Conservation (phyloP, 2,797 vertebrate species). For the Clamator glandarius region DNA sequence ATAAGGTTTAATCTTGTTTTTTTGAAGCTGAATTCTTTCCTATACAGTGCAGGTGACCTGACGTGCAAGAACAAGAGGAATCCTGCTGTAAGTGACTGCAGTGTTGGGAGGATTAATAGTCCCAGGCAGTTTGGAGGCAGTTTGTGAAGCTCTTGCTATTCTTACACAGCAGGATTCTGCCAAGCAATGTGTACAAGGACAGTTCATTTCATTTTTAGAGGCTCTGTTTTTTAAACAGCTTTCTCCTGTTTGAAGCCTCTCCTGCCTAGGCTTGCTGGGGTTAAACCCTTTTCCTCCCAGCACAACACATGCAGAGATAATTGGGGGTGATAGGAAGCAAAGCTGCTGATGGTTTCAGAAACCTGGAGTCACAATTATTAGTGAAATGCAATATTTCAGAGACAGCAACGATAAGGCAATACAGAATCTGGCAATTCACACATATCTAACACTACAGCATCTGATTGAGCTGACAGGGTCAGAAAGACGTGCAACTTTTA, state of each 20-base stretch:
- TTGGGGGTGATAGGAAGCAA: not conserved
- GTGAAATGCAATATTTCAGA: not conserved
- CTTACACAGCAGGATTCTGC: not conserved
- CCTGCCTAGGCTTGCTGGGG: not conserved
- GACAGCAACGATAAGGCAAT: not conserved
- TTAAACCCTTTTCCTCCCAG: not conserved
- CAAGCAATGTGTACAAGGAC: not conserved
- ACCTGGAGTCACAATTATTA: not conserved
- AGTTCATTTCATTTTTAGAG: not conserved
- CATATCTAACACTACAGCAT: not conserved
- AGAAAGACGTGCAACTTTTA: not conserved
- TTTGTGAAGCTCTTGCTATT: not conserved
- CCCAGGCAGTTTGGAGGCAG: not conserved
- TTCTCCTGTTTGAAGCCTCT: not conserved
- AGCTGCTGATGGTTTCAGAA: not conserved
- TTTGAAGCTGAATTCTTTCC: not conserved
- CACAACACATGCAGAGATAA: not conserved
- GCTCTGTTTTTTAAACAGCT: not conserved
- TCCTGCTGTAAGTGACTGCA: fast-evolving
- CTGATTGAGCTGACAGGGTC: not conserved
- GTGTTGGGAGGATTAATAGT: not conserved
- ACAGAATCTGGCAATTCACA: not conserved
- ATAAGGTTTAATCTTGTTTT: not conserved
- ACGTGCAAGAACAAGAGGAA: fast-evolving
- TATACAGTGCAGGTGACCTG: not conserved